Evolutionary conservation across 2,888 invertebrate species (phyloP), one percentile per base, ranked within the genome.

Genomic region (Rutpela maculata): DNA sequence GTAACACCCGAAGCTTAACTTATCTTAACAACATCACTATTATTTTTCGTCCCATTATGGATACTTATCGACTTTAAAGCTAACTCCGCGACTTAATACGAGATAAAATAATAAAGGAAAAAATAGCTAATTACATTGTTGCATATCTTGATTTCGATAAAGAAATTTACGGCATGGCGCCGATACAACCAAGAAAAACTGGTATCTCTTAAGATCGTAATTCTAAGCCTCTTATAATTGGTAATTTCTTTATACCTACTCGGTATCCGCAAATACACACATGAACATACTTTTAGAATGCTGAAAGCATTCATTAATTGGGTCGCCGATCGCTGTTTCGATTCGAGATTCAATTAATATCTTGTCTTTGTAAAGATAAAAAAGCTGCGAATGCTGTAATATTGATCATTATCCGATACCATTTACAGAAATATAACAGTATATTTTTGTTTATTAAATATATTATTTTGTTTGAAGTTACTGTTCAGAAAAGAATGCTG

Each of bases 361-460:
- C 72, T 55, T 60, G 70, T 70, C 72, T 72, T 63, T 50, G 72
- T 17, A 43, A 68, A 55, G n/a, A 17, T 31, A 65, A 79, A 77
- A 75, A 76, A 79, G 73, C 75, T 55, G 71, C 75, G 62, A 76
- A 63, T 70, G 69, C 75, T 73, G 68, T 78, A 74, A 76, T 74
- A 76, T 75, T 74, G 81, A 84, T 85, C 85, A 84, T 85, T 85
- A 85, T 81, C 82, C 72, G 78, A 78, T 76, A 77, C 85, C 84
- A 82, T 85, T 84, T 84, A 83, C 75, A 84, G 84, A 82, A 82
- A 80, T 82, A 74, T 81, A 84, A 83, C 84, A 80, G 84, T 83
- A 43, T 12, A 75, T 65, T 75, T 77, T 74, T 77, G 77, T 73
- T 77, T 75, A 78, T 81, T 80, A 74, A 80, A 78, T 76, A 77